Conservation (phyloP, 2,797 vertebrate species). For the Serranus cabrilla region DNA sequence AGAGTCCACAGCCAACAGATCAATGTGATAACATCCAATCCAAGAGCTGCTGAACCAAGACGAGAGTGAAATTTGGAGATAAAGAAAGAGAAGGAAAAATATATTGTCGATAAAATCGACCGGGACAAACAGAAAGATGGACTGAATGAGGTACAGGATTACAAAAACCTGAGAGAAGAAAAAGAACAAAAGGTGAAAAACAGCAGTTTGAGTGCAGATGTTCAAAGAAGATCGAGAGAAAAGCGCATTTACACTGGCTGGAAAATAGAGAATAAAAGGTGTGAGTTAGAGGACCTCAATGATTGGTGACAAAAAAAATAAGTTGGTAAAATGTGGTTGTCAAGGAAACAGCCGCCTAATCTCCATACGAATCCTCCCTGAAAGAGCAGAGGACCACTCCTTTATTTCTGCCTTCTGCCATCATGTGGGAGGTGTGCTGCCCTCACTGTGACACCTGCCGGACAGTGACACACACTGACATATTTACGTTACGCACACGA, state of each 20-base stretch:
- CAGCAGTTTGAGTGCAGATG: background rate
- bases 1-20: background rate
- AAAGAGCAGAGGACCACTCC: conserved; percentile 28
- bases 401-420: conserved; percentile 21
- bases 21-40: background rate
- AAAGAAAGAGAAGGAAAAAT: conserved; percentile 7
- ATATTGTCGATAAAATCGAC: background rate
- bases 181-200: background rate
- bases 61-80: conserved; percentile 14
- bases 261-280: conserved; percentile 2
- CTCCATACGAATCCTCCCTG: conserved; percentile 54
- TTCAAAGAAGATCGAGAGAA: background rate
- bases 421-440: conserved; percentile 29
- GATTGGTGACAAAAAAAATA: conserved; percentile 33
- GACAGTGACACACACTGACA: background rate
- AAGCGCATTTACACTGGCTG: background rate
- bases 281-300: conserved; percentile 10
- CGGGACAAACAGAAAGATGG: background rate
- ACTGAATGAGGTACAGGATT: conserved; percentile 3
- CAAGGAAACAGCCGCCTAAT: conserved; percentile 74
- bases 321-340: conserved; percentile 68
- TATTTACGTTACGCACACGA: conserved; percentile 33
- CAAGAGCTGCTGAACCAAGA: background rate
- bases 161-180: background rate
- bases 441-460: conserved; percentile 23